Conservation (phyloP, 2,888 invertebrate genomes). For the Dromius quadrimaculatus region DNA sequence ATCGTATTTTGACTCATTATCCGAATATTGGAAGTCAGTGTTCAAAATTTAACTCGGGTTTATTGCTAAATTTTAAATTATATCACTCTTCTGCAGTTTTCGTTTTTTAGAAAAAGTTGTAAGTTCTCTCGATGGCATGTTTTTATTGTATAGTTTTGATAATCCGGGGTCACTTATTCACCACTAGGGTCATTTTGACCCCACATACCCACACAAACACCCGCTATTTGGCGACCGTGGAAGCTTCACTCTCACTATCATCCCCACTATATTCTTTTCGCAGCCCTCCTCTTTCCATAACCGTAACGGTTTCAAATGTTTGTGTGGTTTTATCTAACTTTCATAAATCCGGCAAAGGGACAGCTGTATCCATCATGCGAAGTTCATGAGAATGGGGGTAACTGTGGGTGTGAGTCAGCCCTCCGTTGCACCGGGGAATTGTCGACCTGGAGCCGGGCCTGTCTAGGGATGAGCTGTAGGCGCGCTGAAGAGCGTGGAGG, state of each 20-base stretch:
- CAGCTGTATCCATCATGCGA: constrained; percentile 62
- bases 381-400: constrained; percentile 59
- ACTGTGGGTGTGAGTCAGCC: constrained; percentile 54
- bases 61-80: too few relatives aligned
- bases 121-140: too few relatives aligned
- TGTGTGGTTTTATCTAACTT: constrained; percentile 67
- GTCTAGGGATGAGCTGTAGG: constrained; percentile 57
- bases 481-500: constrained; percentile 71
- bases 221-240: constrained; percentile 31
- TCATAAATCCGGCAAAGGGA: constrained; percentile 66
- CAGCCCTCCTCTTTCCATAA: too few relatives aligned
- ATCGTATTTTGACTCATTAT: too few relatives aligned
- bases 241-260: constrained; percentile 10
- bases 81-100: too few relatives aligned
- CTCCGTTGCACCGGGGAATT: constrained; percentile 63
- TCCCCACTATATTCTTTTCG: neutral
- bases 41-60: too few relatives aligned
- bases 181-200: neutral
- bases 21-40: too few relatives aligned
- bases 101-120: too few relatives aligned
- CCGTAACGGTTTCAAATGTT: constrained; percentile 60
- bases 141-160: too few relatives aligned
- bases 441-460: constrained; percentile 54
- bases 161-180: neutral
- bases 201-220: neutral